A percentile compares a stretch with the other conserved stretches of the same genome.
Evolutionary conservation across 2,797 vertebrate species (phyloP).

Genomic region (Botia almorhae): DNA sequence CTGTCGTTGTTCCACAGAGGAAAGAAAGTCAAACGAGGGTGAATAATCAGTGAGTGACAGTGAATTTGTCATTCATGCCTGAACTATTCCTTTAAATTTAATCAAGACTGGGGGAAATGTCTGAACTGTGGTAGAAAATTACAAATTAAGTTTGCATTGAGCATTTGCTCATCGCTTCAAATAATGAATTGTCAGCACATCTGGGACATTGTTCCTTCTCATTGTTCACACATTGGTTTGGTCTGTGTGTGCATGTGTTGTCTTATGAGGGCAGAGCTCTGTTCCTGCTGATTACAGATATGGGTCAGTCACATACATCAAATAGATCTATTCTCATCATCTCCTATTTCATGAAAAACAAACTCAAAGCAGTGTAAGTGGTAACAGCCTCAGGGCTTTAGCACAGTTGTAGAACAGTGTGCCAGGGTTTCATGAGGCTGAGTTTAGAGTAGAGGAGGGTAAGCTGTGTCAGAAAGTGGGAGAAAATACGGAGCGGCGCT

Average conservation of each 20-base stretch:
- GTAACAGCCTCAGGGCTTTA: constrained; percentile 10
- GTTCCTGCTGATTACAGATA: too few species aligned
- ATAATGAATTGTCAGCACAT: background rate
- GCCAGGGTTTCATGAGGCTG: constrained; percentile 3
- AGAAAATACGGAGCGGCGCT: constrained; percentile 9
- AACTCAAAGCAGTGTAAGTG: background rate
- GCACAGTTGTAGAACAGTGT: constrained; percentile 10
- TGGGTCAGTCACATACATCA: too few species aligned
- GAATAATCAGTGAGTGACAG: background rate
- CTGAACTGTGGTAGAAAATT: background rate
- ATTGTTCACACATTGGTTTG: background rate
- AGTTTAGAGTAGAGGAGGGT: constrained; percentile 21
- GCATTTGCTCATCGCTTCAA: too few species aligned
- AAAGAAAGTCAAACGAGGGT: background rate
- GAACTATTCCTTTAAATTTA: background rate
- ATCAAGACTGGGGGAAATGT: background rate
- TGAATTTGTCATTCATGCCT: background rate
- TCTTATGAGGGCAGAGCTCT: background rate
- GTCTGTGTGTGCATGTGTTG: background rate
- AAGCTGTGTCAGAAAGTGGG: constrained; percentile 16
- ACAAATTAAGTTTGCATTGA: too few species aligned
- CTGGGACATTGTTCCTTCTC: background rate
- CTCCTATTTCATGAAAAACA: background rate
- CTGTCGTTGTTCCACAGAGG: background rate
- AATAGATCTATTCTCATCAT: constrained; percentile 7